Percentiles rank a stretch among this genome's conserved stretches.
phyloP scores from a whole-genome alignment of 2,888 invertebrate genomes.

The Zaprionus lineosus region DNA sequence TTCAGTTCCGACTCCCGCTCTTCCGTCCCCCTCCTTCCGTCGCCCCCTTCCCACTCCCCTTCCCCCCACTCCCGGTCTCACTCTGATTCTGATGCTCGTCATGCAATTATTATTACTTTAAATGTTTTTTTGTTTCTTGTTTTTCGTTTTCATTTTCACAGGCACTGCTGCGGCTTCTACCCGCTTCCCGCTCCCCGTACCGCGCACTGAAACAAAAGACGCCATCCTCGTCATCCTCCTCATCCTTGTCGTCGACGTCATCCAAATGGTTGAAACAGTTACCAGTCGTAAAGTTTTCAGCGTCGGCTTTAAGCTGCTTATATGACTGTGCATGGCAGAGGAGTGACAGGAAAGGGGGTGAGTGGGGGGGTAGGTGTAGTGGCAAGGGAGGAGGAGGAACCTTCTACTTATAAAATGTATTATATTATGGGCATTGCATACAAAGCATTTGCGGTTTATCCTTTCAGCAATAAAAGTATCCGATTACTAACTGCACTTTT shows the following conservation, averaged over 20 bases:
- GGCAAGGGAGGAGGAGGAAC: background rate
- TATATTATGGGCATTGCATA: conserved; percentile 56
- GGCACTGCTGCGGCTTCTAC: conserved; percentile 42
- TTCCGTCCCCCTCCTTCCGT: too few relatives aligned
- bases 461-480: conserved; percentile 82
- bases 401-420: conserved; percentile 63
- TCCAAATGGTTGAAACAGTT: conserved; percentile 54
- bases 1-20: conserved; percentile 5
- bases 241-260: background rate
- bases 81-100: conserved; percentile 19
- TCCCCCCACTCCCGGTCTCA: background rate
- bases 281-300: conserved; percentile 62
- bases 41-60: too few relatives aligned
- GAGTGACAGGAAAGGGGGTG: background rate
- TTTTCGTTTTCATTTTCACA: conserved; percentile 26
- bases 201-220: conserved; percentile 47
- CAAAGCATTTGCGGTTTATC: conserved; percentile 79
- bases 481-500: conserved; percentile 81
- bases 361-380: background rate
- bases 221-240: conserved; percentile 5
- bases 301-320: conserved; percentile 69
- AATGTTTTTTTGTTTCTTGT: background rate
- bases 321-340: conserved; percentile 18
- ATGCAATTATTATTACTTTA: conserved; percentile 49
- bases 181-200: background rate